A percentile compares a stretch with the other conserved stretches of the same genome.
phyloP scores from a whole-genome alignment of 2,797 vertebrate genomes.

The Falco columbarius region DNA sequence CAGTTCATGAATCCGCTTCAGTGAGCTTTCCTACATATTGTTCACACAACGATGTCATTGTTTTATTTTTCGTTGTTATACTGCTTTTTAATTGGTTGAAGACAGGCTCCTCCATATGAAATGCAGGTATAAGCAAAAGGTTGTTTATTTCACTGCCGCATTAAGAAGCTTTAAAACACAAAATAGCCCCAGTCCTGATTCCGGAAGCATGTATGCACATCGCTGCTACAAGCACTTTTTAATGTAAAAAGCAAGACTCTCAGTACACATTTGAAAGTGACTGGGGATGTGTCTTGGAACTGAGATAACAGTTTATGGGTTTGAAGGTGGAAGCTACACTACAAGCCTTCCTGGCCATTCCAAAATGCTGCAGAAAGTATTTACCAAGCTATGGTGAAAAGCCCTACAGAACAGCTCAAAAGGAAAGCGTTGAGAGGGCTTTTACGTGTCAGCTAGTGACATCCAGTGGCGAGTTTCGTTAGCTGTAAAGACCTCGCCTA shows the following conservation, averaged over 20 bases:
- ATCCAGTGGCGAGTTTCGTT: background rate
- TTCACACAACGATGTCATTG: background rate
- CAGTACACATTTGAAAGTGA: background rate
- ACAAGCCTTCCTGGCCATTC: background rate
- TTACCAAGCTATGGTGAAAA: background rate
- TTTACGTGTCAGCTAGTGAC: background rate
- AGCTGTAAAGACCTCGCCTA: background rate
- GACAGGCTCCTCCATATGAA: background rate
- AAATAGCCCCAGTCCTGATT: background rate
- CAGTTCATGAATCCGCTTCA: background rate
- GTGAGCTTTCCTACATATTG: background rate
- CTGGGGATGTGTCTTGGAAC: background rate
- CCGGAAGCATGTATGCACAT: background rate
- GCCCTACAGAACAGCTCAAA: background rate
- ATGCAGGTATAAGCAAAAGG: rapidly evolving
- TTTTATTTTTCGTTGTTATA: background rate
- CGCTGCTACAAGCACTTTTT: background rate
- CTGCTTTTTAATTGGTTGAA: background rate
- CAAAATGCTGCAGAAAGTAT: background rate
- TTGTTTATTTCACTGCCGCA: background rate
- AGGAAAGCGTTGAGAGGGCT: background rate
- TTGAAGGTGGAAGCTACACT: background rate
- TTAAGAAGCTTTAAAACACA: background rate
- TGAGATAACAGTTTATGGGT: background rate
- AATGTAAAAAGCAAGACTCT: background rate